Conservation (phyloP, 2,113 vertebrate species). For the Callocephalon fimbriatum region DNA sequence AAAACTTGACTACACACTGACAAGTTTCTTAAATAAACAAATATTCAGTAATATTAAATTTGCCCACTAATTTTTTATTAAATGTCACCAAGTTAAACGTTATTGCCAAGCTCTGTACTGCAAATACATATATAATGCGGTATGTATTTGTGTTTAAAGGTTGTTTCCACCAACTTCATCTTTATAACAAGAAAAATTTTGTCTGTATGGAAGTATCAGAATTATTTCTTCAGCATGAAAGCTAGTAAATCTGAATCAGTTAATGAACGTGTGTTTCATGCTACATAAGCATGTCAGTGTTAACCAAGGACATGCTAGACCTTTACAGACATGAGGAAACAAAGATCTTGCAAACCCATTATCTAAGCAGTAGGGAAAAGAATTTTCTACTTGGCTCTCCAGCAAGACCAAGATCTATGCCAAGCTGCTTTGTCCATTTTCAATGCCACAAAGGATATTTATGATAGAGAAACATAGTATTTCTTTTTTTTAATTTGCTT, state of each 20-base stretch:
- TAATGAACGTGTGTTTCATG: fast-evolving
- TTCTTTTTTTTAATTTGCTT: background rate
- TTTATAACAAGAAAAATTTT: background rate
- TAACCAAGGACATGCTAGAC: background rate
- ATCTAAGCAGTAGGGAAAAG: background rate
- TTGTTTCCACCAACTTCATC: background rate
- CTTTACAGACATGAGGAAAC: background rate
- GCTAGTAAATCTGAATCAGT: background rate
- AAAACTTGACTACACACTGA: background rate
- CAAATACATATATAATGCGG: background rate
- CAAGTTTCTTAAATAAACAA: background rate
- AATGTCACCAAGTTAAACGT: background rate
- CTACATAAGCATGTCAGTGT: background rate
- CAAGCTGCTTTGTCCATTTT: background rate
- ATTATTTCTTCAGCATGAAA: background rate
- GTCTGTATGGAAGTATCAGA: background rate
- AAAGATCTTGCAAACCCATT: background rate
- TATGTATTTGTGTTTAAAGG: background rate
- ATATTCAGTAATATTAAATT: background rate
- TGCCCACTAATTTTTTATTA: background rate
- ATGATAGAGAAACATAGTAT: background rate
- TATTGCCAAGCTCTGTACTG: background rate
- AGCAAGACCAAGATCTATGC: background rate
- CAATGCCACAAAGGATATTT: background rate
- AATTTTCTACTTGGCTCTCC: background rate